Evolutionary conservation across 2,888 invertebrate genomes (phyloP).

Genomic region (Drosophila ochracea): DNA sequence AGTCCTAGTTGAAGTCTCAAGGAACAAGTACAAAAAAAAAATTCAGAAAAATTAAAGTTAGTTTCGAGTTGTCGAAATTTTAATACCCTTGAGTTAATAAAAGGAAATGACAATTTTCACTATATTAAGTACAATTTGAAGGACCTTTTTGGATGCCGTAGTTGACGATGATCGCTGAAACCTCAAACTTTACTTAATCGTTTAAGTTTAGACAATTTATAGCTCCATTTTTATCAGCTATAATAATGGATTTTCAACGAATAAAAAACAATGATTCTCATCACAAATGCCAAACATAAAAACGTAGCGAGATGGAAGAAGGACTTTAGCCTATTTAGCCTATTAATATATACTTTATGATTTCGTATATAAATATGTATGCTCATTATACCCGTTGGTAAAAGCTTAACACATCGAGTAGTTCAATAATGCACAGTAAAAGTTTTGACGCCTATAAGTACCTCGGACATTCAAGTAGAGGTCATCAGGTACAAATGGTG

Average conservation of each 20-base stretch:
- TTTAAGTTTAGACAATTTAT: background rate
- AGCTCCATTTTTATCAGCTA: background rate
- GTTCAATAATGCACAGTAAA: slow-evolving; percentile 20
- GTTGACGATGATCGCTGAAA: background rate
- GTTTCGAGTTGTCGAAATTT: background rate
- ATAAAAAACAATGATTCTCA: background rate
- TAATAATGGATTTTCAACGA: background rate
- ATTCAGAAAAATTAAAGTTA: background rate
- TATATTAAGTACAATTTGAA: background rate
- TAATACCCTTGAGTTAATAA: background rate
- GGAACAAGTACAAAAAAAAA: slow-evolving; percentile 20
- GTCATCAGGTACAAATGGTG: slow-evolving; percentile 19
- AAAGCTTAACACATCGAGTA: background rate
- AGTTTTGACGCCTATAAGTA: slow-evolving; percentile 61
- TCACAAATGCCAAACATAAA: background rate
- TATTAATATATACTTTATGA: too few species aligned
- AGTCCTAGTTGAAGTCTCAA: slow-evolving; percentile 54
- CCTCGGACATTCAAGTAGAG: slow-evolving; percentile 41
- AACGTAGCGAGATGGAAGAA: background rate
- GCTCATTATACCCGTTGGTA: background rate
- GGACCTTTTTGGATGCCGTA: background rate
- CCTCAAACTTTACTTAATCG: background rate
- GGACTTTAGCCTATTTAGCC: background rate
- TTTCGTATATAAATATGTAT: background rate
- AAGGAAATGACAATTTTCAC: background rate